Percentiles rank a stretch among this genome's conserved stretches.
Conservation (phyloP, 2,888 invertebrate genomes). For the Cheilosia vulpina region DNA sequence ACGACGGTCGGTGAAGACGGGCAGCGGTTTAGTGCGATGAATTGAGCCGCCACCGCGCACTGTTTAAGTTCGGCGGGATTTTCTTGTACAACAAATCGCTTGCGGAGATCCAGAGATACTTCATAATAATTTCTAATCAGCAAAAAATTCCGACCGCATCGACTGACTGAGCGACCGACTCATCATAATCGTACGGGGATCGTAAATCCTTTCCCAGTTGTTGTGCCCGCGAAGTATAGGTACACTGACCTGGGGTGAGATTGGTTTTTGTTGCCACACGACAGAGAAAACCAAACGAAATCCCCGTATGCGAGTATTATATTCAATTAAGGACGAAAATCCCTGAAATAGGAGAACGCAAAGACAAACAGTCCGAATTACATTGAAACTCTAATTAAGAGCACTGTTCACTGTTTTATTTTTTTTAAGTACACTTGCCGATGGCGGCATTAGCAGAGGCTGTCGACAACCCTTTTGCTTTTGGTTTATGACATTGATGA, state of each 20-base stretch:
- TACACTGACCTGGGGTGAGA: constrained; percentile 58
- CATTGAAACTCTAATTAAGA: constrained; percentile 72
- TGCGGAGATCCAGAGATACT: constrained; percentile 55
- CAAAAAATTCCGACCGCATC: constrained; percentile 57
- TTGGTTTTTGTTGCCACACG: constrained; percentile 37
- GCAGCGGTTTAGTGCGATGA: constrained; percentile 44
- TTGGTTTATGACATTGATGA: constrained; percentile 74
- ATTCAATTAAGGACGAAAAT: constrained; percentile 73
- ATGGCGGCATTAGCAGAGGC: constrained; percentile 32
- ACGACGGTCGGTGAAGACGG: not conserved
- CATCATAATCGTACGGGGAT: constrained; percentile 67
- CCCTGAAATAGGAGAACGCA: constrained; percentile 57
- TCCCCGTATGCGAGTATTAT: constrained; percentile 48
- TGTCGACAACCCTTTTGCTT: constrained; percentile 61
- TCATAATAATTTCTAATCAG: constrained; percentile 76
- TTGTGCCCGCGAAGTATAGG: not conserved
- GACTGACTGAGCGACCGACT: constrained; percentile 36
- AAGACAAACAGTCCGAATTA: constrained; percentile 66
- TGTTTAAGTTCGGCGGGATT: constrained; percentile 43
- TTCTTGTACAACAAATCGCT: constrained; percentile 71
- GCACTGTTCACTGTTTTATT: constrained; percentile 60
- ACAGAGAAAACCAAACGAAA: constrained; percentile 7
- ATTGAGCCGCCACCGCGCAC: constrained; percentile 35
- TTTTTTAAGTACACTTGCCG: constrained; percentile 72
- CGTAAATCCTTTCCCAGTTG: constrained; percentile 63